Base-by-base conservation (phyloP, 2,113 vertebrate genomes). In the Phodopus roborovskii region DNA sequence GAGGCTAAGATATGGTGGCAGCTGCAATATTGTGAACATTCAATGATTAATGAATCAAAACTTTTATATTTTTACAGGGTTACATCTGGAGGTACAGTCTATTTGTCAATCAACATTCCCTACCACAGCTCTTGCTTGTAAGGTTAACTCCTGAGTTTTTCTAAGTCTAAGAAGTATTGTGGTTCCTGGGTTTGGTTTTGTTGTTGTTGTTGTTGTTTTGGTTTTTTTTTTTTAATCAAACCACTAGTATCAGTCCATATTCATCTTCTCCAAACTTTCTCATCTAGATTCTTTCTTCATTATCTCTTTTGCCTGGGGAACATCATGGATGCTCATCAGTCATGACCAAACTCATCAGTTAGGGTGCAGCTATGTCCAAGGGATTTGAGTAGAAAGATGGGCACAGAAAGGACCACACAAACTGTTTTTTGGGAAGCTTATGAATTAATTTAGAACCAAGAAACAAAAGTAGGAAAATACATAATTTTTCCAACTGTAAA, bases 161-260 rank as follows among this genome's bases (percentile, higher is more conserved):
- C 48, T 50, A 88, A 86, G 85, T 96, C 78, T 33, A 73, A 91
- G 64, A 5, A 62, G 22, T 45, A 28, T 66, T 94, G 33, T 22
- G 60, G 91, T 95, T 74, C 62, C 12, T 87, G 60, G 42, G 19
- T 78, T 88, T n/a, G n/a, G n/a, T n/a, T n/a, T n/a, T n/a, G n/a
- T n/a, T n/a, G n/a, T n/a, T n/a, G n/a, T n/a, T n/a, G n/a, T n/a
- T n/a, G n/a, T n/a, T n/a, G n/a, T n/a, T n/a, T n/a, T n/a, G n/a
- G n/a, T n/a, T 71, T 92, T 89, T 92, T 19, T 78, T 91, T 71
- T 92, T 89, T 92, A 96, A 87, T 83, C 85, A 89, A 92, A 87
- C 87, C 45, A 83, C 58, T 84, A 5, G 33, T 42, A 26, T 71
- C 91, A 93, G 91, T 82, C 88, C 84, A 90, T n/a, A 89, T 84